Evolutionary conservation across 2,113 vertebrate species (phyloP).

Genomic region (Opisthocomus hoazin): DNA sequence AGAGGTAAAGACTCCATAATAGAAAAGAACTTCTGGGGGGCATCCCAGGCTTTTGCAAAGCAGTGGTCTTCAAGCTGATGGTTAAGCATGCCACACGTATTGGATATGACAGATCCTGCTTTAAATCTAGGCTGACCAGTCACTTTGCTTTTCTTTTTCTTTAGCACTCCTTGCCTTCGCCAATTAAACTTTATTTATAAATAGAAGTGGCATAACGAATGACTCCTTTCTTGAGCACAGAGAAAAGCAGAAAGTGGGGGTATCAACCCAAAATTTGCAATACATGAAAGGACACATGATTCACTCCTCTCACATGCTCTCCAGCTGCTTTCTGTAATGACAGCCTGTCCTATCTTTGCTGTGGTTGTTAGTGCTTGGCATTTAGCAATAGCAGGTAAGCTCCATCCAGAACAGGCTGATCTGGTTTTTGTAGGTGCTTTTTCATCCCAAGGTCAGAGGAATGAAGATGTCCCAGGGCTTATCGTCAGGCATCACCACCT

Average conservation of each 20-base stretch:
- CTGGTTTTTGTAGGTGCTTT: neutral
- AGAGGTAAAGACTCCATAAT: neutral
- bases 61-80: neutral
- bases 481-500: neutral
- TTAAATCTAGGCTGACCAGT: neutral
- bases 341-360: neutral
- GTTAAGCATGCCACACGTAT: neutral
- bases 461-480: neutral
- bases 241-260: neutral
- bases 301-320: slow-evolving; percentile 7
- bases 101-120: neutral
- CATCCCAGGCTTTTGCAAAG: neutral
- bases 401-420: neutral
- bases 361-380: neutral
- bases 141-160: neutral
- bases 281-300: neutral
- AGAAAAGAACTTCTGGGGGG: neutral
- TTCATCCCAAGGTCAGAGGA: neutral
- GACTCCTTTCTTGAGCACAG: neutral
- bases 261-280: neutral
- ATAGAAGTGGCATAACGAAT: neutral
- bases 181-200: neutral
- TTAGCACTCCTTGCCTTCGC: neutral
- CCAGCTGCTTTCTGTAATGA: neutral
- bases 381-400: neutral